Base-by-base conservation (phyloP, 2,797 vertebrate genomes). In the Semotilus atromaculatus region DNA sequence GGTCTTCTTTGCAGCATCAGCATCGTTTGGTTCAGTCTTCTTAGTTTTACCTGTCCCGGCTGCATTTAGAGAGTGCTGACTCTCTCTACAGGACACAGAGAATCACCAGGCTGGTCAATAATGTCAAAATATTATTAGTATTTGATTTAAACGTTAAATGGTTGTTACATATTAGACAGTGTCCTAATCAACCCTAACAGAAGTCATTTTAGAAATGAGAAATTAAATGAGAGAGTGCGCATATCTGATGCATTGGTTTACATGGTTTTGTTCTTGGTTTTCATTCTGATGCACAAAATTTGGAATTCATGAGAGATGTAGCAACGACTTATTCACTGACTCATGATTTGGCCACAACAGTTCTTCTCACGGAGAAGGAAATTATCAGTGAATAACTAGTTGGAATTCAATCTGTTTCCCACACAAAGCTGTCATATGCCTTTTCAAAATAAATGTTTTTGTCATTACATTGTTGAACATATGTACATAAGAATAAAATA, bases 21-120 rank as follows among this genome's bases (percentile, higher is more conserved):
- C 60, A 51, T 88, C 84, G 0, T 67, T 85, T 9, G 6, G 92
- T 88, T 88, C 92, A n/a, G 34, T 92, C 86, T 2, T 90, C 77
- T 2, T 91, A 82, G 85, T 62, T 88, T 84, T 93, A 90, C 10
- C 88, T 75, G 53, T 80, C 18, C 58, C 90, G 40, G 81, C 53
- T 38, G 72, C 74, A 36, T 84, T 83, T 26, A 87, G 55, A 13
- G 86, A 82, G 31, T 6, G 79, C 26, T 83, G 87, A 80, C 85
- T 89, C 26, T 82, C 81, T 53, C 86, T 90, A 40, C 23, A 75
- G 7, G 18, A 75, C 31, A 66, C 36, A 84, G 19, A 70, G 1
- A 60, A 60, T 78, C 34, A 58, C 36, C 26, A 78, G 60, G 40
- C 18, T 36, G 40, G 31, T 29, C 1, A 21, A 75, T 31, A 19